Evolutionary conservation across 2,888 invertebrate species (phyloP).

Genomic region (Branchipolynoe longqiensis): DNA sequence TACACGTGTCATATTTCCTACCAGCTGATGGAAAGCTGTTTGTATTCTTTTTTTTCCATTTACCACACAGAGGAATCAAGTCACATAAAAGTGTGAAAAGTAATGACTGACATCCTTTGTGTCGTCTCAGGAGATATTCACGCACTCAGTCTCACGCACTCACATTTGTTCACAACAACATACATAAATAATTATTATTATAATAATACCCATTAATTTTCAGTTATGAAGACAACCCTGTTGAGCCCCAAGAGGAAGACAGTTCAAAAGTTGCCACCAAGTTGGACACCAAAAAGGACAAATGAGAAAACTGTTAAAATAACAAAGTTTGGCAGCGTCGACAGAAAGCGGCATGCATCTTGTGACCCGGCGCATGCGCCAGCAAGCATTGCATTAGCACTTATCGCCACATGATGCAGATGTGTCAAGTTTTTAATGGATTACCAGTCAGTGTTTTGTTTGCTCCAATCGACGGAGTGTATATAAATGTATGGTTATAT

Average conservation of each 20-base stretch:
- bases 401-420: not conserved
- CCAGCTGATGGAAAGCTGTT: too few relatives aligned
- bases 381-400: not conserved
- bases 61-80: too few relatives aligned
- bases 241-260: conserved; percentile 56
- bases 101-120: too few relatives aligned
- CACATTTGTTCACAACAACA: too few relatives aligned
- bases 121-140: too few relatives aligned
- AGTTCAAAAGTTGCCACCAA: conserved; percentile 23
- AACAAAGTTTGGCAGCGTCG: not conserved
- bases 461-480: not conserved
- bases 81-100: too few relatives aligned
- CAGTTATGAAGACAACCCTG: conserved; percentile 68
- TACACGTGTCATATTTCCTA: too few relatives aligned
- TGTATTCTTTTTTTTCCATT: too few relatives aligned
- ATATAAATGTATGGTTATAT: not conserved
- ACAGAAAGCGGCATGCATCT: not conserved
- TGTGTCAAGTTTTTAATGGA: not conserved
- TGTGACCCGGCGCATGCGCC: not conserved
- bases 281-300: conserved; percentile 61
- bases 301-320: conserved; percentile 50
- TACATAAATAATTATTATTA: not conserved
- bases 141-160: not conserved
- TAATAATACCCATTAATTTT: not conserved
- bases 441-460: not conserved